phyloP scores from a whole-genome alignment of 64 coral and sea anemone genomes.

The Montipora sp. region DNA sequence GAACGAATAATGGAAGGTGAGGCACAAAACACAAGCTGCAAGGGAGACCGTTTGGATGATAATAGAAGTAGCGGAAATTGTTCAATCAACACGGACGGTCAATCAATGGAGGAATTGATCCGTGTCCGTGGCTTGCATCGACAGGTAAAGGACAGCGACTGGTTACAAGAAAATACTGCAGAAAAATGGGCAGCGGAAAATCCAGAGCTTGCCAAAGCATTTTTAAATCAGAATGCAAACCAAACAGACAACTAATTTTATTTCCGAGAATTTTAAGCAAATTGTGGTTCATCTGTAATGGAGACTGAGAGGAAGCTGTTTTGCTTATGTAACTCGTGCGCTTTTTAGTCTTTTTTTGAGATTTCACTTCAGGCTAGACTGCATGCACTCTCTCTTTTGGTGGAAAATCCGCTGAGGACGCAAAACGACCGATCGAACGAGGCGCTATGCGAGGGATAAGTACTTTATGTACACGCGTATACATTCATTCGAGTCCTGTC shows the following conservation, averaged over 20 bases:
- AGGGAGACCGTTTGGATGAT: neutral
- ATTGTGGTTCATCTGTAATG: no score
- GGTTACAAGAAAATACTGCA: conserved; percentile 79
- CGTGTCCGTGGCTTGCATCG: conserved; percentile 48
- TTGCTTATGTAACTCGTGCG: no score
- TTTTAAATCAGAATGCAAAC: conserved; percentile 21
- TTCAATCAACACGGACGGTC: neutral
- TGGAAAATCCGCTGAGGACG: no score
- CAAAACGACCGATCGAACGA: no score
- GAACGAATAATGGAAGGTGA: neutral
- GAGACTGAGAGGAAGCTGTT: no score
- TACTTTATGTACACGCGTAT: no score
- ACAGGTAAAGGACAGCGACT: conserved; percentile 71
- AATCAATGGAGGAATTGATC: conserved; percentile 75
- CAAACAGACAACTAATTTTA: conserved; percentile 3
- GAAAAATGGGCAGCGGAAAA: conserved; percentile 92
- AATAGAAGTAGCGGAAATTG: neutral
- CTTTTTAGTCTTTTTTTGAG: no score
- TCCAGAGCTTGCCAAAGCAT: conserved; percentile 80
- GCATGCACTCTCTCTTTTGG: no score
- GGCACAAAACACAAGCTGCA: neutral
- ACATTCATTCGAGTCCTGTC: no score
- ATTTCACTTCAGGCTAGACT: no score
- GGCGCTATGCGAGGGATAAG: no score
- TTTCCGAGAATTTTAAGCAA: neutral